A percentile compares a stretch with the other conserved stretches of the same genome.
phyloP scores from a whole-genome alignment of 2,888 invertebrate species.

The Hirtodrosophila duncani region DNA sequence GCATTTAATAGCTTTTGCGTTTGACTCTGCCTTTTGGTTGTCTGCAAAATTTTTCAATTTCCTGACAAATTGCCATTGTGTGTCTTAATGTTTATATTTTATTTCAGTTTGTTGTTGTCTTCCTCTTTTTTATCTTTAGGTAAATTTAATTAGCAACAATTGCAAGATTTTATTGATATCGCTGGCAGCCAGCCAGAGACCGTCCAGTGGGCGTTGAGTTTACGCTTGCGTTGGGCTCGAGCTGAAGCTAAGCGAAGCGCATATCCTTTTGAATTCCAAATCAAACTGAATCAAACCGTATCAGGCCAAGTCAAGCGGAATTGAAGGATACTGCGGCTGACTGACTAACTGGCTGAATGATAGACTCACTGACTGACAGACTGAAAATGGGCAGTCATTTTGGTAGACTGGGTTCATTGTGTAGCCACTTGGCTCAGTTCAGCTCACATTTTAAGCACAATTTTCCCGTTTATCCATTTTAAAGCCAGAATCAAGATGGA shows the following conservation, averaged over 20 bases:
- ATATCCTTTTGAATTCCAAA: constrained; percentile 58
- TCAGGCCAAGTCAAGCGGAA: constrained; percentile 57
- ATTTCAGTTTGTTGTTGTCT: constrained; percentile 2
- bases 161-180: constrained; percentile 17
- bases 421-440: no score
- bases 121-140: background rate
- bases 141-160: constrained; percentile 46
- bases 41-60: constrained; percentile 37
- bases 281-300: constrained; percentile 51
- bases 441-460: no score
- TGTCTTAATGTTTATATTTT: background rate
- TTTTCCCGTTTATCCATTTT: no score
- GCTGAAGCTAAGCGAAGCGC: constrained; percentile 41
- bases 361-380: constrained; percentile 19
- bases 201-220: constrained; percentile 25
- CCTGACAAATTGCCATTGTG: constrained; percentile 14
- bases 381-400: constrained; percentile 23
- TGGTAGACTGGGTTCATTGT: no score
- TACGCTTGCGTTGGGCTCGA: constrained; percentile 36
- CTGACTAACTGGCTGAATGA: constrained; percentile 25
- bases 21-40: constrained; percentile 11
- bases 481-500: no score
- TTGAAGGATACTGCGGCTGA: constrained; percentile 51
- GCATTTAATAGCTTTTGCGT: constrained; percentile 63
- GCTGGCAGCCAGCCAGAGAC: constrained; percentile 24